phyloP scores from a whole-genome alignment of 2,888 invertebrate species.

The Chaitophorus viminalis region DNA sequence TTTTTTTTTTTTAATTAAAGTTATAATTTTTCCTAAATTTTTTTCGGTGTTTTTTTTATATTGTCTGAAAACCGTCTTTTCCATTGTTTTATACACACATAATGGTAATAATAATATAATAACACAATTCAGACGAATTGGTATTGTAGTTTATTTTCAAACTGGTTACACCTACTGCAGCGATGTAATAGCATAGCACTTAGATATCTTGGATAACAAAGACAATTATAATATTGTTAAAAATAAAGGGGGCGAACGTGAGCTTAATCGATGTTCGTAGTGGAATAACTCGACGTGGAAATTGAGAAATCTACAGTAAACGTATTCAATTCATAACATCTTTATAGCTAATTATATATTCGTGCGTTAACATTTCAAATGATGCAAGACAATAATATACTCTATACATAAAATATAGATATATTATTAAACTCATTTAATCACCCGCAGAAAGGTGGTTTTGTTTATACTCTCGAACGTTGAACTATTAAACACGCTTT shows the following conservation, averaged over 20 bases:
- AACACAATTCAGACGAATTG: neutral
- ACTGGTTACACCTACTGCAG: neutral
- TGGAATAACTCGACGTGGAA: neutral
- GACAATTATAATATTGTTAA: conserved; percentile 13
- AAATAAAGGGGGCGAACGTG: neutral
- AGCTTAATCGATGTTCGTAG: neutral
- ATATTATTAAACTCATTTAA: neutral
- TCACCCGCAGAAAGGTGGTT: neutral
- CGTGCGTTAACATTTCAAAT: conserved; percentile 10
- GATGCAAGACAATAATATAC: conserved; percentile 13
- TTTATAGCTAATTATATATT: neutral
- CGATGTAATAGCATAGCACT: neutral
- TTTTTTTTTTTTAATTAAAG: neutral
- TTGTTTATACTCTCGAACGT: neutral
- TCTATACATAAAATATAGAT: neutral
- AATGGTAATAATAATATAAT: neutral
- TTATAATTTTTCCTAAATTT: neutral
- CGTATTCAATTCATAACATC: neutral
- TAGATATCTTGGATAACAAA: neutral
- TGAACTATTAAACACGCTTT: conserved; percentile 18
- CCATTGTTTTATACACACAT: conserved; percentile 19
- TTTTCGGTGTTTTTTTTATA: neutral
- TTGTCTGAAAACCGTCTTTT: neutral
- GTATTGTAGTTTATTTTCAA: conserved; percentile 19
- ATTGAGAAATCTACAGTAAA: conserved; percentile 5